Conservation (phyloP, 2,797 vertebrate species). For the Microchirus variegatus region DNA sequence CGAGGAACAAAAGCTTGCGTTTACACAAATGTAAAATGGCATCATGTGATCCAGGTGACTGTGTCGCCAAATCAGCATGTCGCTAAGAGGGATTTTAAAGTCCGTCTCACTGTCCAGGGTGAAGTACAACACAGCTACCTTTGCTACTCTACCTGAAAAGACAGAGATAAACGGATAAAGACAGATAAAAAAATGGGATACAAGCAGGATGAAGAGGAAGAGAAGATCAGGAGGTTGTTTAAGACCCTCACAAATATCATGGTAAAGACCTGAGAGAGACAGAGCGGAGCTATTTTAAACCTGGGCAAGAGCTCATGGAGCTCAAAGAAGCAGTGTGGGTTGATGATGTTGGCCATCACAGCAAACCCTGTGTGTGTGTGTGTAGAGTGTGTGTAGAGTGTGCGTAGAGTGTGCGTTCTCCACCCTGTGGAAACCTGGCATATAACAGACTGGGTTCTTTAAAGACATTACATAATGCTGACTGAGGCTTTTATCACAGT, state of each 20-base stretch:
- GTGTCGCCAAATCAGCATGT: too few species aligned
- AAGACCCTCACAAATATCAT: constrained; percentile 61
- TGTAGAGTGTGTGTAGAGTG: constrained; percentile 10
- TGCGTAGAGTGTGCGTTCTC: constrained; percentile 26
- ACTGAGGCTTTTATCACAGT: constrained; percentile 30
- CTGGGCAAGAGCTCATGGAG: constrained; percentile 53
- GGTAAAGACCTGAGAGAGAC: constrained; percentile 53
- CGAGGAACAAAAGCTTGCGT: too few species aligned
- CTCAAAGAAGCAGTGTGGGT: constrained; percentile 62
- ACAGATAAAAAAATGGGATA: constrained; percentile 34
- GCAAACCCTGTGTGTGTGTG: constrained; percentile 32
- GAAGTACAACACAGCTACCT: too few species aligned
- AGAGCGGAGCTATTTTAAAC: constrained; percentile 65
- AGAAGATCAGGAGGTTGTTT: constrained; percentile 61
- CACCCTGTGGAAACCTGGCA: constrained; percentile 51
- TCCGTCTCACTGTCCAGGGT: too few species aligned
- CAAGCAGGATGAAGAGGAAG: constrained; percentile 43
- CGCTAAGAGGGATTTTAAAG: too few species aligned
- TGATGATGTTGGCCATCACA: constrained; percentile 61
- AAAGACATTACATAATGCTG: constrained; percentile 55
- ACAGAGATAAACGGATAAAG: constrained; percentile 18
- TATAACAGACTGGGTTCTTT: constrained; percentile 42
- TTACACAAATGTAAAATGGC: too few species aligned
- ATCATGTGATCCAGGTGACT: too few species aligned
- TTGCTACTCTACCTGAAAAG: constrained; percentile 3